phyloP scores from a whole-genome alignment of 2,888 invertebrate genomes.

The Barypeithes pellucidus region DNA sequence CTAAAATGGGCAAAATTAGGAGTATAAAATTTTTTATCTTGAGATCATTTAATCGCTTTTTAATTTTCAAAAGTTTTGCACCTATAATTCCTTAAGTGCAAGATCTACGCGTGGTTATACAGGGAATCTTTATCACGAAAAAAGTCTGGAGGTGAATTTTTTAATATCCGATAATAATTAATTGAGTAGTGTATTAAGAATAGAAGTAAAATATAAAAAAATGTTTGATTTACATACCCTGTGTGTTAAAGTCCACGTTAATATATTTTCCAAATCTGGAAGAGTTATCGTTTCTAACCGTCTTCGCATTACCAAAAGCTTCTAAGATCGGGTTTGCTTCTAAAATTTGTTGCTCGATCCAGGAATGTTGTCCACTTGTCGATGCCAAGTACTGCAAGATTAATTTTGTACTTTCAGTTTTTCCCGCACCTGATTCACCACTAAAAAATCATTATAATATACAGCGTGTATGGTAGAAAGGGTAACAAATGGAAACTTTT shows the following conservation, averaged over 20 bases:
- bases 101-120: too few relatives aligned
- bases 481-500: neutral
- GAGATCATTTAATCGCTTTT: too few relatives aligned
- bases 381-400: conserved; percentile 95
- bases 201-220: conserved; percentile 4
- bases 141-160: too few relatives aligned
- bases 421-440: conserved; percentile 97
- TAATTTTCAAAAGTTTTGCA: too few relatives aligned
- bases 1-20: conserved; percentile 21
- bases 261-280: conserved; percentile 95
- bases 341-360: conserved; percentile 98
- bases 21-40: neutral
- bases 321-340: conserved; percentile 97
- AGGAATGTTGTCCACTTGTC: conserved; percentile 94
- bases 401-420: conserved; percentile 96
- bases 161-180: too few relatives aligned
- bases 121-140: too few relatives aligned
- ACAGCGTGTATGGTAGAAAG: too few relatives aligned
- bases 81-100: too few relatives aligned
- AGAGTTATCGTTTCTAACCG: conserved; percentile 95
- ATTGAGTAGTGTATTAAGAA: too few relatives aligned
- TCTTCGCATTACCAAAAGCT: conserved; percentile 98
- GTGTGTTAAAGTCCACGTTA: conserved; percentile 72
- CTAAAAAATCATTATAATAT: conserved; percentile 71
- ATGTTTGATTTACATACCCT: conserved; percentile 74